Evolutionary conservation across 2,797 vertebrate genomes (phyloP), one percentile per base, ranked within the genome.

Genomic region (Todus mexicanus): DNA sequence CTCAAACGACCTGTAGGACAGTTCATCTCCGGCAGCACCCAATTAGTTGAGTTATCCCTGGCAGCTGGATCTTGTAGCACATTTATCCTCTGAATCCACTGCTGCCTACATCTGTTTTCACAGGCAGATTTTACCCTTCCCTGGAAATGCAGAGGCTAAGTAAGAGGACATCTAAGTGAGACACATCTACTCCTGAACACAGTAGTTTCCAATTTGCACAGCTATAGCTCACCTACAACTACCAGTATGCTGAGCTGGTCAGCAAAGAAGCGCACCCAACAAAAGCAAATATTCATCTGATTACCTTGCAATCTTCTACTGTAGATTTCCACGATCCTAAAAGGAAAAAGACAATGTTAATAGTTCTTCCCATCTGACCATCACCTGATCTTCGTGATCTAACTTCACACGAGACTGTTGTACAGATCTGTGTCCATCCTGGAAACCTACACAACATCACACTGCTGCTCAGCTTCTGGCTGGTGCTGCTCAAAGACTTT

Each of bases 301-400:
- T 94, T 98, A 99, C 99, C 99, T 98, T 99, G 99, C 87, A 99
- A 97, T 96, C 99, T 98, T 93, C 99, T 98, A 77, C 99, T 99
- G 97, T 99, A 99, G 93, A 99, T 99, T 97, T 99, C 99, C 95
- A 99, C 99, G 9, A 99, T 99, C 98, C 99, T 99, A 91, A 63
- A 63, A 87, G 27, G 12, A 35, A 80, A 92, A 66, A 53, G 25
- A 43, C 12, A 57, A 6, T 5, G 7, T 72, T 59, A 53, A 57
- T 0, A 35, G 18, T 53, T 71, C 64, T 18, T 54, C 29, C 72
- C 56, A 42, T 5, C 50, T 13, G 17, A 50, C 10, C 33, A 29
- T 12, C 33, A 37, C 6, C 33, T 56, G 22, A 56, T 20, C 37
- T 35, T 57, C 68, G 22, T 40, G 15, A 3, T 35, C n/a, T 43